Evolutionary conservation across 2,888 invertebrate genomes (phyloP), one percentile per base, ranked within the genome.

Genomic region (Anticlea derivata): DNA sequence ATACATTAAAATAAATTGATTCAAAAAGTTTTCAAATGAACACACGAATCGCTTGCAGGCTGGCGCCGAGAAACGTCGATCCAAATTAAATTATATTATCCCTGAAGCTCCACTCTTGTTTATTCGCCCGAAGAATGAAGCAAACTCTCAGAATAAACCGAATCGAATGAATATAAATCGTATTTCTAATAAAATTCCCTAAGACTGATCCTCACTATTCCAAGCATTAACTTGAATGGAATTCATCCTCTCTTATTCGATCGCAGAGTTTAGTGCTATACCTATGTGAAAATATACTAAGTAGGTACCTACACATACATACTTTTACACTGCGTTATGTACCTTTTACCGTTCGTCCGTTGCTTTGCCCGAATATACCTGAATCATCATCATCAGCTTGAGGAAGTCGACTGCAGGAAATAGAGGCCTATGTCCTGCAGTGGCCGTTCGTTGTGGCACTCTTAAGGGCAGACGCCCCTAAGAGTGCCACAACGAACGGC

Each of bases 211-310:
- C 24, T 31, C 26, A 44, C 20, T 26, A 26, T 31, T 30, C 10
- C 38, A 31, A 27, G 24, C 41, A 51, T 45, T 41, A 46, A 22
- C 27, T 50, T 52, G 46, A 52, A 50, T 46, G 34, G 11, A 50
- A 39, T 56, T 50, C 33, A 41, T 17, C 13, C 44, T 45, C 27
- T 17, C 10, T 22, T 24, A 12, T 22, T 41, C 10, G 20, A 22
- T 22, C 22, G 11, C 24, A 4, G 12, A 30, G 30, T 41, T 24
- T 13, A 23, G 2, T 31, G 23, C 7, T 1, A 17, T 29, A 5
- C 24, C 1, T 27, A 17, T 37, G 34, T 23, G 17, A 17, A 17
- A 17, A 17, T 17, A 17, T 4, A 2, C 17, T 17, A 17, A 17
- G 17, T 17, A n/a, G n/a, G n/a, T n/a, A n/a, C n/a, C n/a, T n/a